Percentiles rank a stretch among this genome's conserved stretches.
Evolutionary conservation across 2,888 invertebrate genomes (phyloP).

Genomic region (Hermaeophaga mercurialis): DNA sequence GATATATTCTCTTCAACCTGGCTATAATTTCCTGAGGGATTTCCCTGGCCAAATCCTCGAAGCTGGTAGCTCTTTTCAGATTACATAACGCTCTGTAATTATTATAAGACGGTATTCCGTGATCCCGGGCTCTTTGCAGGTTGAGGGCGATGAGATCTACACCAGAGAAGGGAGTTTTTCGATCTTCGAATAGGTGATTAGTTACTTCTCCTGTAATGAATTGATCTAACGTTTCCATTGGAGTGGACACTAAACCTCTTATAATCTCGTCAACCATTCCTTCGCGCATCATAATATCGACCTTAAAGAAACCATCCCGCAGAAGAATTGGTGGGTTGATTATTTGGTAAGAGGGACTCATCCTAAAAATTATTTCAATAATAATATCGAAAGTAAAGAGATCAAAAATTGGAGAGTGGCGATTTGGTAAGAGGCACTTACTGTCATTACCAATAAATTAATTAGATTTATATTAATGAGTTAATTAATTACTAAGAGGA

Average conservation of each 20-base stretch:
- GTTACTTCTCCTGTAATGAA: constrained; percentile 94
- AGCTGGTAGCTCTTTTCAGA: constrained; percentile 79
- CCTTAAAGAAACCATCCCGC: constrained; percentile 89
- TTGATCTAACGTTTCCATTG: constrained; percentile 92
- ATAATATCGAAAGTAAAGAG: not conserved
- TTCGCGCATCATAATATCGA: constrained; percentile 78
- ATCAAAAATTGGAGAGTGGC: no score
- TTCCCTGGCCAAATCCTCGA: constrained; percentile 86
- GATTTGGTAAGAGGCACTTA: no score
- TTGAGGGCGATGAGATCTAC: constrained; percentile 91
- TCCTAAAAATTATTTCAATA: constrained; percentile 56
- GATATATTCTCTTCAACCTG: constrained; percentile 78
- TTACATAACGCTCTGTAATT: constrained; percentile 91
- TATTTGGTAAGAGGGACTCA: constrained; percentile 79
- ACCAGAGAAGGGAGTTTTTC: constrained; percentile 88
- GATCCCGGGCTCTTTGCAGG: constrained; percentile 84
- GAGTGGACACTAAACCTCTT: constrained; percentile 83
- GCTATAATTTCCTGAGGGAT: constrained; percentile 84
- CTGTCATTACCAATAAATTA: no score
- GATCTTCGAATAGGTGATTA: constrained; percentile 92
- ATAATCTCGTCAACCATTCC: constrained; percentile 82
- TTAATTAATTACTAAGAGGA: no score
- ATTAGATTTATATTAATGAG: no score
- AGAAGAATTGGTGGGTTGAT: constrained; percentile 83
- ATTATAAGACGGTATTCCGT: constrained; percentile 87